Evolutionary conservation across 2,113 vertebrate genomes (phyloP), one percentile per base, ranked within the genome.

Genomic region (Sisor rabdophorus): DNA sequence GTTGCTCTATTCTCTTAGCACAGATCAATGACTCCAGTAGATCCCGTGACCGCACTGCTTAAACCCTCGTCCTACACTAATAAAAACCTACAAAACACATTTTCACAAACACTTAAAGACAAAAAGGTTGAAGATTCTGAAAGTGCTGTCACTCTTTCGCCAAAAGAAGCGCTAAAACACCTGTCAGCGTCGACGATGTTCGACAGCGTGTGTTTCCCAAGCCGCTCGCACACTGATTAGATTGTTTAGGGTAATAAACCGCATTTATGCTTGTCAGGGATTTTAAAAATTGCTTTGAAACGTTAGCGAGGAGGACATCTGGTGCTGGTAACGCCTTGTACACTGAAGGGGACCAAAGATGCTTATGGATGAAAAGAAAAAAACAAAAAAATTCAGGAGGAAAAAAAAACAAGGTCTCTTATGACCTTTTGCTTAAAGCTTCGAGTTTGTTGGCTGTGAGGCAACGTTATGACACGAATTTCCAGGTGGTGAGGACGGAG

Each of bases 401-500:
- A 74, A 79, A 15, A 36, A 59, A 59, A 36, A 54, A 52, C 11
- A 54, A 80, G 32, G 26, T 50, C 22, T 15, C 36, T 64, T 54
- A 69, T 56, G 48, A 88, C 77, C 61, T 85, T 80, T 83, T 36
- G 82, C 76, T 81, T 88, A 87, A 87, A 89, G 87, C 86, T 90
- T 86, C 80, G 64, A 85, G 82, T 87, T 80, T 82, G 82, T 80
- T 65, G 52, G 73, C 65, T 85, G 85, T 84, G 89, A 88, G 88
- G 87, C 90, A 90, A 85, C 83, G 80, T 85, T 86, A 83, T 83
- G 84, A 86, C 72, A 79, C 83, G 47, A 53, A 81, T 71, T 79
- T 71, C 78, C 79, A 78, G 84, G 79, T 83, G 79, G 82, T 83
- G 81, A 80, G 28, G 76, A 71, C 85, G 54, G 50, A 85, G 36